These are phyloP conservation scores for Hystrix brachyura DNA, from an alignment of 2,113 vertebrate genomes.

Conservation along the genomic window DNA sequence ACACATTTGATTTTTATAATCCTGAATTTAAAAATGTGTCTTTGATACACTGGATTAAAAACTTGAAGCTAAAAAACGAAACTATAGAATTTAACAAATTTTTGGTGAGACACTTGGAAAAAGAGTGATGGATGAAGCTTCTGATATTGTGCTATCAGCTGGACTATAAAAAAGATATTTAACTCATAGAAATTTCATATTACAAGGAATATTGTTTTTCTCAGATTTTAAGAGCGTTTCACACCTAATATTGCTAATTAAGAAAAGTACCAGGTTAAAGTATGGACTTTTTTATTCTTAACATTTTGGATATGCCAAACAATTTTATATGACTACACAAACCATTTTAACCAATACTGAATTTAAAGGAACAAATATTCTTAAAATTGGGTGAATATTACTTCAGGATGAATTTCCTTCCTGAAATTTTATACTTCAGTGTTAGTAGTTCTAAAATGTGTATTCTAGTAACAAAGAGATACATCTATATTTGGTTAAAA, in stretches of 20 bases:
- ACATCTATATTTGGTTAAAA: constrained; percentile 71
- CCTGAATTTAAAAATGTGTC: background rate
- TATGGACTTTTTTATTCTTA: background rate
- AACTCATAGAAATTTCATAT: background rate
- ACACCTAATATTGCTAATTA: background rate
- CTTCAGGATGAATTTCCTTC: constrained; percentile 60
- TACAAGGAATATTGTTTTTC: background rate
- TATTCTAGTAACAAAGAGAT: constrained; percentile 44
- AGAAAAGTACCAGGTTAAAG: background rate
- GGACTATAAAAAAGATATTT: background rate
- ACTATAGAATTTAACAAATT: background rate
- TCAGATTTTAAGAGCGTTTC: background rate
- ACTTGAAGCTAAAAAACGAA: constrained; percentile 10
- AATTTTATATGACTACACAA: background rate
- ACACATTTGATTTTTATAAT: background rate
- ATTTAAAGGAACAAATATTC: constrained; percentile 45
- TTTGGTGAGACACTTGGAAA: background rate
- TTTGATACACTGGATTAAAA: background rate
- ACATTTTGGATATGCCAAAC: background rate
- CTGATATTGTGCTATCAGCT: background rate
- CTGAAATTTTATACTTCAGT: constrained; percentile 32
- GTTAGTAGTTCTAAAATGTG: constrained; percentile 71
- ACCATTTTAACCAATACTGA: constrained; percentile 36
- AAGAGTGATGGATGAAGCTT: background rate
- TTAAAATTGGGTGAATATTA: constrained; percentile 65